Evolutionary conservation across 2,797 vertebrate species (phyloP), one percentile per base, ranked within the genome.

Genomic region (Pseudopleuronectes americanus): DNA sequence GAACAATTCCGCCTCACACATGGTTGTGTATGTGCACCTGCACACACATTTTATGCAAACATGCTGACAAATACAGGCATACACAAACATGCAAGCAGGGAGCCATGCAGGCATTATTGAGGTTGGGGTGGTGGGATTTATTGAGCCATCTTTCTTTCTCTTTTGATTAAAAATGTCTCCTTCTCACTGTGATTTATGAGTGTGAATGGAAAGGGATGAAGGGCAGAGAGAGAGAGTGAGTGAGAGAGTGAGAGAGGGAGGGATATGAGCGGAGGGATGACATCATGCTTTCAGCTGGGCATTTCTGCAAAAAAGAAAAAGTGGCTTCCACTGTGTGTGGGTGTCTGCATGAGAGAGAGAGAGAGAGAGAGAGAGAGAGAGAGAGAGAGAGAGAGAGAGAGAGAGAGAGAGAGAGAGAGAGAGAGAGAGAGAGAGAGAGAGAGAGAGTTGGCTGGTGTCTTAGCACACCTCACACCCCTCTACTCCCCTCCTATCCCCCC

Each of bases 91-190:
- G 54, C 65, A 80, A 78, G 79, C 66, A 63, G n/a, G 41, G 57
- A 71, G 49, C 68, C 22, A 17, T 53, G 41, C 43, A 45, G 43
- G 83, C 79, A 84, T 91, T 91, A 92, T 90, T 88, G 89, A 69
- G 31, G 73, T 65, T 63, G 66, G 61, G 73, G 67, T 77, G 74
- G 85, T 4, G 33, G 71, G 80, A 92, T 93, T 92, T 94, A 93
- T 93, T 86, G 91, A 84, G 87, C 79, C 60, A 79, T 83, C 88
- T 87, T 87, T 91, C 90, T 91, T 89, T 92, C 86, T 86, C 84
- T 90, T 92, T 92, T 93, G 91, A 95, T 95, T 94, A 94, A 94
- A 94, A 94, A 92, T 57, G 84, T 91, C 91, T 92, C 76, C 86
- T 92, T 79, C 81, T 87, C 77, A 41, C 70, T 24, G 72, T 94